phyloP scores from a whole-genome alignment of 2,113 vertebrate genomes.

The Leptodactylus fuscus region DNA sequence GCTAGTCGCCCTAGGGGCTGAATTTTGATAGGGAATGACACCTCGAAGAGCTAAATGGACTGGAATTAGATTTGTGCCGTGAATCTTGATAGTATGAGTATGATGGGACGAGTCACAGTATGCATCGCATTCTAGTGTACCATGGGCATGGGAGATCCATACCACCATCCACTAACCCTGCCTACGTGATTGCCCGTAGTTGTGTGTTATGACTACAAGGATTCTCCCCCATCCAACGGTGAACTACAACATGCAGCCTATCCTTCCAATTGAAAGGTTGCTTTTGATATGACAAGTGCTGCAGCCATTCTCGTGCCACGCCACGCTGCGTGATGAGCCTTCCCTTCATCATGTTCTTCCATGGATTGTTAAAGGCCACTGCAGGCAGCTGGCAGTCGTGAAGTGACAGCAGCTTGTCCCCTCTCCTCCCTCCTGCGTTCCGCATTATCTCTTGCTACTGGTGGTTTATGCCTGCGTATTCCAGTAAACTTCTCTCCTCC shows the following conservation, averaged over 20 bases:
- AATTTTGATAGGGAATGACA: too few species aligned
- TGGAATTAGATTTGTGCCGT: too few species aligned
- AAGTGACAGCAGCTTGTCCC: slow-evolving; percentile 7
- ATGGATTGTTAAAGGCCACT: slow-evolving; percentile 28
- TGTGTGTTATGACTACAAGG: neutral
- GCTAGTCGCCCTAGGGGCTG: too few species aligned
- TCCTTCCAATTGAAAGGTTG: neutral
- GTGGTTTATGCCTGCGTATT: neutral
- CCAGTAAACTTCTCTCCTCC: slow-evolving; percentile 23
- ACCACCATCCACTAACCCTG: too few species aligned
- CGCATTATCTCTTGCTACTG: slow-evolving; percentile 18
- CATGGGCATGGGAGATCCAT: too few species aligned
- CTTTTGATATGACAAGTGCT: neutral
- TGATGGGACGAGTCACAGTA: too few species aligned
- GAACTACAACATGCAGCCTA: neutral
- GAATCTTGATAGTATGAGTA: too few species aligned
- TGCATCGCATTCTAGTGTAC: too few species aligned
- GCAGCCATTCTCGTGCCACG: neutral
- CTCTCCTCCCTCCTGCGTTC: slow-evolving; percentile 3
- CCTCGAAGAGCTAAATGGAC: too few species aligned
- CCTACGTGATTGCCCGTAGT: neutral
- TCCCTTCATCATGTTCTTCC: slow-evolving; percentile 2
- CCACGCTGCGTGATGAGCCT: neutral
- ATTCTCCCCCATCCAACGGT: neutral
- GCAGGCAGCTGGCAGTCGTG: slow-evolving; percentile 14